Base-by-base conservation (phyloP, 2,888 invertebrate species). In the Melipona beecheii region DNA sequence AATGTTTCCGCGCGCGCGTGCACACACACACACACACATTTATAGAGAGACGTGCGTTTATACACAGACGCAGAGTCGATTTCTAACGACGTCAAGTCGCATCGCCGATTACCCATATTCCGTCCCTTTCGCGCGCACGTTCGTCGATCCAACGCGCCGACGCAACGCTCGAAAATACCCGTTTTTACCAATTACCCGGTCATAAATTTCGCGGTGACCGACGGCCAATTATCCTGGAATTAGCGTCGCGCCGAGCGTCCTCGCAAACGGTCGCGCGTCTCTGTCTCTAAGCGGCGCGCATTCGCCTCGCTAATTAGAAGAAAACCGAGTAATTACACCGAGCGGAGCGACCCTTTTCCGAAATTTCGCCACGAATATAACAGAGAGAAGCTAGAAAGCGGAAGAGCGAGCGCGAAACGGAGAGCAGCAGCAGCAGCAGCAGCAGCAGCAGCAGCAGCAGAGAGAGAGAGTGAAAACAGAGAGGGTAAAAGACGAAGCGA, bases 101-200 rank as follows among this genome's bases (percentile, higher is more conserved):
- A 90, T 91, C 89, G 89, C 86, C 80, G 71, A 75, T 77, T 17
- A 62, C 68, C 36, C 13, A 31, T 27, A 27, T 62, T 21, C 64
- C 64, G 11, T 64, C 31, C 31, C 64, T 21, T 31, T 13, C 19
- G 2, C 19, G 43, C 64, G 19, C 31, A 24, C 52, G 2, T 0
- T 4, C n/a, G 15, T 27, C 15, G 5, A 4, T 21, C n/a, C 50
- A n/a, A n/a, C n/a, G 27, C 70, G 27, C 17, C 58, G 17, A 75
- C 76, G 49, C 75, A 49, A 56, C 62, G 65, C 50, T 56, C 62
- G 89, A 86, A 89, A 92, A 89, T 90, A 85, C 85, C 85, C 78
- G 86, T 86, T 91, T 91, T 91, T 90, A 89, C 84, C 90, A 90
- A 92, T 92, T 90, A 91, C 89, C 90, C 89, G 89, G 87, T 86